phyloP scores from a whole-genome alignment of 2,888 invertebrate genomes.

The Stegophylla sp. region DNA sequence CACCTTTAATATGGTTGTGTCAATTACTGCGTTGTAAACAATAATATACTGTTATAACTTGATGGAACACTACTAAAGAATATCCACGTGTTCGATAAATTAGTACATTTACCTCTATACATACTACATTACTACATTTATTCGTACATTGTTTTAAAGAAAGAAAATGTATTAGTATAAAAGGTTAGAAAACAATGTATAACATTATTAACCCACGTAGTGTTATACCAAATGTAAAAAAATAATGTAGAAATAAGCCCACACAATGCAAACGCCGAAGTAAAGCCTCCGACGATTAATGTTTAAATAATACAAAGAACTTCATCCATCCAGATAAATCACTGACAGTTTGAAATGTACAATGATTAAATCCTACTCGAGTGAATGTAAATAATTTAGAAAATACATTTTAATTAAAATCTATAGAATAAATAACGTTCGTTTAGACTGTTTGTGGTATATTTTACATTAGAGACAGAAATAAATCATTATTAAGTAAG shows the following conservation, averaged over 20 bases:
- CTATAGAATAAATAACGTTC: background rate
- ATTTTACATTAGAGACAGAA: background rate
- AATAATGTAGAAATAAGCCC: background rate
- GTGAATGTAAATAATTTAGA: background rate
- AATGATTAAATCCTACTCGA: conserved; percentile 8
- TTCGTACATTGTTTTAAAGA: background rate
- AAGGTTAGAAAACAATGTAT: background rate
- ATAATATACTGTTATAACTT: background rate
- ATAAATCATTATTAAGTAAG: background rate
- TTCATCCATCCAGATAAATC: conserved; percentile 18
- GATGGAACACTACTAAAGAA: conserved; percentile 2
- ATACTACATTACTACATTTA: too few species aligned
- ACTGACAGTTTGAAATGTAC: background rate
- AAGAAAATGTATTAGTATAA: background rate
- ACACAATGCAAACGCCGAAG: background rate
- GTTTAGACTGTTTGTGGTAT: background rate
- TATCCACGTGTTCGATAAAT: background rate
- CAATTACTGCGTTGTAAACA: background rate
- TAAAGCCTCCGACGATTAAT: conserved; percentile 11
- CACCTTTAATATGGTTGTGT: too few species aligned
- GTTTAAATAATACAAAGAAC: conserved; percentile 4
- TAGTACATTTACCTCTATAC: too few species aligned
- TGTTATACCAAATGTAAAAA: background rate
- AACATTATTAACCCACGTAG: background rate
- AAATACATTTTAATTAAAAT: background rate